Evolutionary conservation across 2,113 vertebrate genomes (phyloP), one percentile per base, ranked within the genome.

Genomic region (Podocnemis expansa): DNA sequence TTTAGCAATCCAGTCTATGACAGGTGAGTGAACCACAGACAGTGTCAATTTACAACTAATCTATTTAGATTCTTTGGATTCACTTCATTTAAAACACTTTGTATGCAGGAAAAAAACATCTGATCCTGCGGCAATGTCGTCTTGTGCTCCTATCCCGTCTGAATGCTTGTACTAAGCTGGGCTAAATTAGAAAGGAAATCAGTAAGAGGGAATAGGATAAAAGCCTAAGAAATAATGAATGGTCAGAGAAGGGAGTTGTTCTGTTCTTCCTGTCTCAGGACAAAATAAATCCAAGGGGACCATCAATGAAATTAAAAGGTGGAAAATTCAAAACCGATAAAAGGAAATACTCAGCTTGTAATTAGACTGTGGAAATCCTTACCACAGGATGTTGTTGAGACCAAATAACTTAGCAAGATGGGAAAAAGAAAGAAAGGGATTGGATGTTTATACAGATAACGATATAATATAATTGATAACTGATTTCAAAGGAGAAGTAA

Each of bases 21-120:
- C 11, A 95, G 94, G 96, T 88, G 51, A 94, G 94, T 51, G 47
- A 41, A 41, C 12, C 27, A 16, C 14, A 16, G 1, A 12, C 8
- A 13, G 1, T 0, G 55, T 1, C 41, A 67, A 3, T 51, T 86
- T 11, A 1, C 0, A 0, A 2, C 25, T 76, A 0, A 0, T 2
- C 55, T 85, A 70, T 16, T 24, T 25, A 6, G 0, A 4, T 45
- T 41, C 60, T 82, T 4, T 0, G 8, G 21, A 38, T 55, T 63
- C 60, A n/a, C 82, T 14, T 2, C 4, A 1, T 1, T 1, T 27
- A 43, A 43, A 43, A 43, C 25, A 25, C 21, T 41, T 75, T 19
- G n/a, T n/a, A 67, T n/a, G 34, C 8, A 67, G 60, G n/a, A 67
- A 67, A 67, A 19, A 67, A 67, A 67, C 17, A 73, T 14, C 10